Conservation (phyloP, 2,888 invertebrate species). For the Coelogynopora nodosa region DNA sequence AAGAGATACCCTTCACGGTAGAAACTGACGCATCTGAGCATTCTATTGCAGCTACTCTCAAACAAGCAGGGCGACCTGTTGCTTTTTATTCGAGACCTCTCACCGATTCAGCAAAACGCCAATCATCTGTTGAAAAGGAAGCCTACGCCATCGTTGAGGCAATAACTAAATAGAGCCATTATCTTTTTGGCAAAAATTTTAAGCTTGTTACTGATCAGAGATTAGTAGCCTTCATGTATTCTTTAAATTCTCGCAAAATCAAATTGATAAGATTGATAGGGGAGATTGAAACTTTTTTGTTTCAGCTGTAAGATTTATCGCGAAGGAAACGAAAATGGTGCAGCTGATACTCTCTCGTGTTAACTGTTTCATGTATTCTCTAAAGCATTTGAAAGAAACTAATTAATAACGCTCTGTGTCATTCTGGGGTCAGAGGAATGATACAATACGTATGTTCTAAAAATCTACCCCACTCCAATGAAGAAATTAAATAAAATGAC, state of each 20-base stretch:
- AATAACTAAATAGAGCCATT: too few relatives aligned
- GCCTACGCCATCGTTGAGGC: constrained; percentile 46
- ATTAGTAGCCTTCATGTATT: constrained; percentile 46
- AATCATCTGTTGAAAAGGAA: constrained; percentile 47
- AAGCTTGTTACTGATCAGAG: constrained; percentile 48
- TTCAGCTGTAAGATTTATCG: constrained; percentile 48
- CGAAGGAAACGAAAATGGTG: constrained; percentile 45
- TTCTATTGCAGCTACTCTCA: constrained; percentile 35
- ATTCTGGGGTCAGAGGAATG: constrained; percentile 38
- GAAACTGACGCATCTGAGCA: neutral
- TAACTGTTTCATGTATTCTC: neutral
- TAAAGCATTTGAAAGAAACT: constrained; percentile 12
- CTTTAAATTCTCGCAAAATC: constrained; percentile 46
- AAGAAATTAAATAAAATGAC: neutral
- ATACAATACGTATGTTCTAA: constrained; percentile 38
- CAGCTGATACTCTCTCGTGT: constrained; percentile 45
- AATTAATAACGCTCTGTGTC: constrained; percentile 45
- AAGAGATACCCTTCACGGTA: too few relatives aligned
- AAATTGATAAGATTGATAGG: constrained; percentile 49
- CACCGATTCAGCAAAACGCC: neutral
- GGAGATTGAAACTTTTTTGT: constrained; percentile 47
- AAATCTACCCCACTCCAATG: constrained; percentile 43
- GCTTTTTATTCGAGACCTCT: constrained; percentile 38
- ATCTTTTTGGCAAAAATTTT: constrained; percentile 48
- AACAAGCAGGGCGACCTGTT: constrained; percentile 41